A percentile compares a stretch with the other conserved stretches of the same genome.
Evolutionary conservation across 2,888 invertebrate species (phyloP).

Genomic region (Selenia dentaria): DNA sequence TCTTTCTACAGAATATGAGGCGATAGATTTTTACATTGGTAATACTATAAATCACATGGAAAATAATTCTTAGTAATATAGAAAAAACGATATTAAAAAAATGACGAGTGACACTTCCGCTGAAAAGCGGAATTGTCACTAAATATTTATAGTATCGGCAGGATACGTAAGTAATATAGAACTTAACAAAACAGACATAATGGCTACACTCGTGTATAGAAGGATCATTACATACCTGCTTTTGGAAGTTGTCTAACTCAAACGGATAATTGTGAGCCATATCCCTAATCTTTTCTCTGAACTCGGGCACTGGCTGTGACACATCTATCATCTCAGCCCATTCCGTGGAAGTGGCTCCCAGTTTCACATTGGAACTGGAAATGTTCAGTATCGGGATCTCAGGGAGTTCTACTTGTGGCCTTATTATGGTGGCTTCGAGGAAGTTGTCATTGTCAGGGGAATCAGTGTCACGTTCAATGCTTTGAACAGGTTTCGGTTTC

Average conservation of each 20-base stretch:
- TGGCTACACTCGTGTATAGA: no score
- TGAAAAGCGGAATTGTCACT: no score
- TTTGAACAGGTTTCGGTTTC: slow-evolving; percentile 43
- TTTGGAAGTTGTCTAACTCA: slow-evolving; percentile 98
- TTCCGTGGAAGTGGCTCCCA: slow-evolving; percentile 85
- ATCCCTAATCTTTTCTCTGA: slow-evolving; percentile 91
- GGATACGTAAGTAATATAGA: no score
- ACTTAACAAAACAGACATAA: no score
- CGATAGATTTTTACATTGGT: no score
- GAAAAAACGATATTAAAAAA: no score
- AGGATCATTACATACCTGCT: slow-evolving; percentile 90
- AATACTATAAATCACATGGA: no score
- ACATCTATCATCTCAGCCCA: slow-evolving; percentile 96
- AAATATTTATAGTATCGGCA: no score
- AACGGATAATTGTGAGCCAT: slow-evolving; percentile 95
- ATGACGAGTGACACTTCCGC: no score
- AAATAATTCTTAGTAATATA: no score
- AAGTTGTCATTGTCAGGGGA: slow-evolving; percentile 64
- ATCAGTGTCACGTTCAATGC: slow-evolving; percentile 42
- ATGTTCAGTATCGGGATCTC: slow-evolving; percentile 88
- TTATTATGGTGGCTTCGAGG: slow-evolving; percentile 65
- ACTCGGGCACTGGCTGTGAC: slow-evolving; percentile 91
- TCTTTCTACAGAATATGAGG: no score
- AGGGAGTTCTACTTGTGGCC: slow-evolving; percentile 66
- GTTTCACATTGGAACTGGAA: slow-evolving; percentile 74